These are phyloP conservation scores for Platichthys stellatus DNA, from an alignment of 2,113 vertebrate species.

Conservation along the genomic window DNA sequence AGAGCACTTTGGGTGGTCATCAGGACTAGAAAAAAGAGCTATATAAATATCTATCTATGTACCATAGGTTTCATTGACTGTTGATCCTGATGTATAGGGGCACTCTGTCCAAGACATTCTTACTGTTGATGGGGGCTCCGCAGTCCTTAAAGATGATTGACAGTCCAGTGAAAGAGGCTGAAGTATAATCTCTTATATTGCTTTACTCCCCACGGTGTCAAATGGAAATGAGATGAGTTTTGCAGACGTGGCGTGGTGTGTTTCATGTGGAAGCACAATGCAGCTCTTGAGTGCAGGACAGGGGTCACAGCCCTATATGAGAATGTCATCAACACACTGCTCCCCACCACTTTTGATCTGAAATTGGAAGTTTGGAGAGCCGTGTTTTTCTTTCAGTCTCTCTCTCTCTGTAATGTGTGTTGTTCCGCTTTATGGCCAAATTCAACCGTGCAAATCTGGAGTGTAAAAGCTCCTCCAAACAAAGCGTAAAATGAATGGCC, in stretches of 20 bases:
- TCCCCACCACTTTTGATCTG: background rate
- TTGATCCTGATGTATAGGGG: slow-evolving; percentile 35
- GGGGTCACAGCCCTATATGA: slow-evolving; percentile 40
- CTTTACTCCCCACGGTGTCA: slow-evolving; percentile 58
- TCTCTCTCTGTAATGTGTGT: slow-evolving; percentile 16
- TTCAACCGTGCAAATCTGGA: slow-evolving; percentile 59
- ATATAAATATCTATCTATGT: background rate
- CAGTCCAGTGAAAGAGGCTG: slow-evolving; percentile 48
- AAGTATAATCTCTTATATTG: slow-evolving; percentile 60
- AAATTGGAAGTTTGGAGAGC: slow-evolving; percentile 11
- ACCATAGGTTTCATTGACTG: background rate
- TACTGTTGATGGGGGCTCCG: slow-evolving; percentile 28
- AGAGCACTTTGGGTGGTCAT: no score
- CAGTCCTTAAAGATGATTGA: slow-evolving; percentile 56
- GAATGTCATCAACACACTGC: slow-evolving; percentile 22
- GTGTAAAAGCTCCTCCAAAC: slow-evolving; percentile 70
- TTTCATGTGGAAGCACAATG: slow-evolving; percentile 58
- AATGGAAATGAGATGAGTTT: slow-evolving; percentile 63
- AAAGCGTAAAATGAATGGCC: slow-evolving; percentile 66
- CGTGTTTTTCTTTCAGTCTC: background rate
- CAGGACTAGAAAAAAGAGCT: no score
- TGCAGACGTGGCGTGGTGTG: slow-evolving; percentile 37
- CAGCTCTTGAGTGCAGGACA: slow-evolving; percentile 36
- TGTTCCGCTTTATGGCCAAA: slow-evolving; percentile 51
- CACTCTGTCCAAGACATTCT: slow-evolving; percentile 46